Evolutionary conservation across 2,888 invertebrate species (phyloP), one percentile per base, ranked within the genome.

Genomic region (Drosophila histrio): DNA sequence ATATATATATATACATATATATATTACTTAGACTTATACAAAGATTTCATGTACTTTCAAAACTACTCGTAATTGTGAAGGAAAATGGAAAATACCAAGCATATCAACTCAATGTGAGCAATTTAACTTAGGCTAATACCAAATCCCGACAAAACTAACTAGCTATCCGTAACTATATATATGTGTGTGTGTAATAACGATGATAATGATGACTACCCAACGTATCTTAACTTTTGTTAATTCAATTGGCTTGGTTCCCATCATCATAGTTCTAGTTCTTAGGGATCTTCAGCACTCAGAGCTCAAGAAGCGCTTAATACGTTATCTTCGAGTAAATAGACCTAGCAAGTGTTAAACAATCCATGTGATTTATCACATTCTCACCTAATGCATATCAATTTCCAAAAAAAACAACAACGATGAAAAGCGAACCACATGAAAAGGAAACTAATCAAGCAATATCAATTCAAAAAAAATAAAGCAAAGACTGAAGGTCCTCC

Each of bases 401-500:
- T 72, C 49, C 67, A 69, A 30, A 43, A 49, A 46, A 17, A 44
- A 47, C 19, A 34, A 9, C 19, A 24, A 67, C 26, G 21, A 39
- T 39, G 21, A 49, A 36, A 74, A 79, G 36, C 62, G 65, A 68
- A 86, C 61, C 50, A 77, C 54, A n/a, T 21, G 13, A n/a, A 26
- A 56, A 30, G 49, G 36, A 44, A 67, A 76, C 58, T 49, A 77
- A 62, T 60, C 77, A 74, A 74, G 75, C 75, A 76, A 82, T 87
- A 87, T 66, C 38, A 64, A 79, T 54, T 67, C 38, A 72, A 68
- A 53, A 39, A 22, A 50, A 61, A 11, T 50, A 71, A 66, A 63
- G 56, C 66, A 79, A 79, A 88, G 84, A 85, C 84, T 85, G 84
- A 85, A 88, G 84, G 84, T 85, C 84, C 84, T 85, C 89, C 83